Evolutionary conservation across 2,797 vertebrate species (phyloP).

Genomic region (Hylomyscus alleni): DNA sequence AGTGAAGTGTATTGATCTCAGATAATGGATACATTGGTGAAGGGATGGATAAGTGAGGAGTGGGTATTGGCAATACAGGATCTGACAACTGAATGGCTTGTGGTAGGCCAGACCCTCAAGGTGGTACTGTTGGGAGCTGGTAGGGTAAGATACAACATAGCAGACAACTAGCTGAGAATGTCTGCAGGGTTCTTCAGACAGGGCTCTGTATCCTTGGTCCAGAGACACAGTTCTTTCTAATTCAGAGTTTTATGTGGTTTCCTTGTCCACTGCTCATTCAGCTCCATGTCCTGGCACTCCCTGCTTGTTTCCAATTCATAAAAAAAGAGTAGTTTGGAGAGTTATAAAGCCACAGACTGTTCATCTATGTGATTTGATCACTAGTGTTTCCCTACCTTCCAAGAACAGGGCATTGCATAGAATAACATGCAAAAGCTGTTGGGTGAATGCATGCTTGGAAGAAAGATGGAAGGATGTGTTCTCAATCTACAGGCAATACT

Average conservation of each 20-base stretch:
- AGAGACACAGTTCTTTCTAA: constrained; percentile 46
- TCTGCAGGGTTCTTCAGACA: background rate
- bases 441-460: background rate
- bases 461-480: constrained; percentile 44
- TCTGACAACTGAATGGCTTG: background rate
- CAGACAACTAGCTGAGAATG: background rate
- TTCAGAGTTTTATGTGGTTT: constrained; percentile 18
- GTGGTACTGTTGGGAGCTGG: background rate
- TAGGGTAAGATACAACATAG: background rate
- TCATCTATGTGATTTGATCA: constrained; percentile 35
- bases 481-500: background rate
- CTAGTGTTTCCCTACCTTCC: background rate
- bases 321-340: constrained; percentile 4
- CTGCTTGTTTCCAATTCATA: constrained; percentile 37
- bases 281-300: background rate
- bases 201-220: background rate
- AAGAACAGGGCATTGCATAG: background rate
- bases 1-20: background rate
- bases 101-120: background rate
- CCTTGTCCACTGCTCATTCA: background rate
- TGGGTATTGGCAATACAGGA: background rate
- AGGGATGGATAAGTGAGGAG: background rate
- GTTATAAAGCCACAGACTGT: constrained; percentile 23
- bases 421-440: constrained; percentile 14
- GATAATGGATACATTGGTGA: background rate